These are phyloP conservation scores for Heliconius eleuchia DNA, from an alignment of 1,140 invertebrate genomes.

Conservation along the genomic window DNA sequence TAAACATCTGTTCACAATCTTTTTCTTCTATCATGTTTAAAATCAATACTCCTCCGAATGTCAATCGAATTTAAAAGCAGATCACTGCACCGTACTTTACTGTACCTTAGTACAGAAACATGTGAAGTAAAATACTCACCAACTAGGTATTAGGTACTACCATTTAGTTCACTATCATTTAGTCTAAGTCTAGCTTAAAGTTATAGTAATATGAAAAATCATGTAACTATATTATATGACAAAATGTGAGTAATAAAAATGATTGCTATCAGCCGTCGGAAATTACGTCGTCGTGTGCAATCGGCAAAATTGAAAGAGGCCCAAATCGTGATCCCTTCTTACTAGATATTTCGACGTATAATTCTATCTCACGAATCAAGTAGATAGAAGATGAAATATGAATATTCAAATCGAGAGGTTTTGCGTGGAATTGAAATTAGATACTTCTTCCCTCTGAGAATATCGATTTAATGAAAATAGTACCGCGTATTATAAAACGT, in stretches of 20 bases:
- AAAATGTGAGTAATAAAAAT: constrained; percentile 49
- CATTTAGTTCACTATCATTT: too few relatives aligned
- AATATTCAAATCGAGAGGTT: constrained; percentile 35
- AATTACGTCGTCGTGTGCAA: constrained; percentile 58
- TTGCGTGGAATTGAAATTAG: constrained; percentile 32
- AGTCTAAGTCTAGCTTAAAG: too few relatives aligned
- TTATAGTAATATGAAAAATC: too few relatives aligned
- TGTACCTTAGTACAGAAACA: too few relatives aligned
- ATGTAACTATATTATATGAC: too few relatives aligned
- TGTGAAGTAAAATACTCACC: too few relatives aligned
- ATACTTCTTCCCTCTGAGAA: constrained; percentile 20
- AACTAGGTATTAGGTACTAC: too few relatives aligned
- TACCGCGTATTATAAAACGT: not conserved
- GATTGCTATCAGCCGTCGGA: constrained; percentile 66
- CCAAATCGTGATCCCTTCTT: constrained; percentile 37
- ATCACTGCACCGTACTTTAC: too few relatives aligned
- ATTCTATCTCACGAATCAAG: constrained; percentile 33
- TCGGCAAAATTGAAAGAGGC: constrained; percentile 61
- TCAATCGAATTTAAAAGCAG: too few relatives aligned
- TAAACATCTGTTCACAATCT: too few relatives aligned
- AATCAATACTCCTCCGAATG: too few relatives aligned
- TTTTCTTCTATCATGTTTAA: too few relatives aligned
- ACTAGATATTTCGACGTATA: constrained; percentile 37
- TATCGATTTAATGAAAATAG: constrained; percentile 17
- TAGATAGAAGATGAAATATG: constrained; percentile 35